phyloP scores from a whole-genome alignment of 2,797 vertebrate species.

The Sebastiscus tertius region DNA sequence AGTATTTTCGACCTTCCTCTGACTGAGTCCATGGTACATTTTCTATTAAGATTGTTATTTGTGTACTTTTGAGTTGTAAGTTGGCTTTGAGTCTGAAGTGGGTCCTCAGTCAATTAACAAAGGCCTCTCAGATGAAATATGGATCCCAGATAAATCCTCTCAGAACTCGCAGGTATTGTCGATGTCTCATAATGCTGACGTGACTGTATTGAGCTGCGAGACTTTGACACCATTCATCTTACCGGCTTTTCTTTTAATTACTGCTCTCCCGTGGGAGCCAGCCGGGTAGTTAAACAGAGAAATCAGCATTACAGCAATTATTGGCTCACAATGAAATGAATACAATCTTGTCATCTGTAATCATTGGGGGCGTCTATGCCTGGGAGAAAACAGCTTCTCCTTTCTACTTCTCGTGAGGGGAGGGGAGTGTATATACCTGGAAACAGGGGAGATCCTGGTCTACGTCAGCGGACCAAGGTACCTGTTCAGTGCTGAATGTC shows the following conservation, averaged over 20 bases:
- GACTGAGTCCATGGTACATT: not conserved
- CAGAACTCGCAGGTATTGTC: conserved; percentile 32
- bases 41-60: not conserved
- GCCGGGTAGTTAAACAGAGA: conserved; percentile 86
- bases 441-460: not conserved
- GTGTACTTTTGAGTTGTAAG: conserved; percentile 5
- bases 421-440: not conserved
- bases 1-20: not conserved
- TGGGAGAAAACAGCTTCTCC: conserved; percentile 79
- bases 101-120: not conserved
- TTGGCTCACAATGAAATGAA: conserved; percentile 87
- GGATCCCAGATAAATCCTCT: conserved; percentile 8
- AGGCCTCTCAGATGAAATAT: conserved; percentile 4
- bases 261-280: conserved; percentile 79
- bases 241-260: conserved; percentile 87
- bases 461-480: not conserved
- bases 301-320: conserved; percentile 89
- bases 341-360: conserved; percentile 88
- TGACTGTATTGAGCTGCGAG: conserved; percentile 46
- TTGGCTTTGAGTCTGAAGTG: not conserved
- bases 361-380: conserved; percentile 84
- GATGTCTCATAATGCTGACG: conserved; percentile 52
- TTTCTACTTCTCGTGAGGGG: conserved; percentile 34
- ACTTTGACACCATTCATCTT: conserved; percentile 81
- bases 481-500: not conserved